Evolutionary conservation across 2,113 vertebrate genomes (phyloP), one percentile per base, ranked within the genome.

Genomic region (Spea bombifrons): DNA sequence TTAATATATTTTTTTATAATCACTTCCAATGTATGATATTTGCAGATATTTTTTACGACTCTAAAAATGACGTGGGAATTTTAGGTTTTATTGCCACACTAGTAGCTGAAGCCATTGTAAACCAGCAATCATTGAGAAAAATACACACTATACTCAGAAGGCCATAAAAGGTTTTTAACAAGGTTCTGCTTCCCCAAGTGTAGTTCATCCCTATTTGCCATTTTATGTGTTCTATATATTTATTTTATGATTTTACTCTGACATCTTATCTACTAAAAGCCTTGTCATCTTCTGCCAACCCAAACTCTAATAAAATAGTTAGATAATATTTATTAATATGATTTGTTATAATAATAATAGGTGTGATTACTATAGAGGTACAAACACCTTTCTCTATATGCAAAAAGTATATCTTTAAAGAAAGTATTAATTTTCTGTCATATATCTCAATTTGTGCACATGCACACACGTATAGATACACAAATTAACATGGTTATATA

Each of bases 101-200:
- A 73, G 70, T 47, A 73, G 59, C 55, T 63, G 67, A 52, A 78
- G 67, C 75, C 47, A 73, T 66, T 73, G 61, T 55, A 47, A 73
- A 50, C n/a, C 75, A 48, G 9, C 57, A 72, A 73, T 79, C 63
- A 79, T 79, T 59, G 15, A 30, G 30, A 79, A 79, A 66, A 65
- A 73, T 78, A 78, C 52, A 78, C 69, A 8, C 17, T 73, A 61
- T 64, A 52, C 59, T 71, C 76, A 65, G 59, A 79, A 79, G 77
- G 77, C 77, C 77, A 79, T 79, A 73, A 79, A 78, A 79, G 69
- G 49, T 71, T 79, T 30, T 10, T 73, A 79, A 66, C 49, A 73
- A 72, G 30, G 52, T 57, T 5, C 69, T 55, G 17, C 59, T 79
- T 73, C 63, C 61, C 70, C 45, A 16, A 59, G 43, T 73, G 15